These are phyloP conservation scores for Cremastobaeus sp. DNA, from an alignment of 2,888 invertebrate species.

Conservation along the genomic window DNA sequence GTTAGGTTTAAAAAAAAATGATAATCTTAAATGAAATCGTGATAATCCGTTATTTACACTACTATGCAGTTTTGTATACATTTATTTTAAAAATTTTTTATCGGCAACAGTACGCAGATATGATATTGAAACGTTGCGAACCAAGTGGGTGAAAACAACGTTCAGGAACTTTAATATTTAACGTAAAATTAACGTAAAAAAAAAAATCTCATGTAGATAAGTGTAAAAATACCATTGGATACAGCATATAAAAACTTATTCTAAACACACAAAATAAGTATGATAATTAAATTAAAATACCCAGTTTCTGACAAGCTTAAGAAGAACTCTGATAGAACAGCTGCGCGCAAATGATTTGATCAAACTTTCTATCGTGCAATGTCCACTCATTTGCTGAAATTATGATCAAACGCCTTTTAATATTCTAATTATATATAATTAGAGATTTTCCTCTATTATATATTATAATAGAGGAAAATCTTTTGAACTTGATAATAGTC, in stretches of 20 bases:
- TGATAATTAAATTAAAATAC: too few relatives aligned
- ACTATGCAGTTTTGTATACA: constrained; percentile 50
- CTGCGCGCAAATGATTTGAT: too few relatives aligned
- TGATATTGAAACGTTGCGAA: constrained; percentile 33
- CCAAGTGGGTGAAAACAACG: constrained; percentile 8
- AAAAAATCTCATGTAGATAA: constrained; percentile 33
- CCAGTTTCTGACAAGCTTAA: too few relatives aligned
- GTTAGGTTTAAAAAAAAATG: constrained; percentile 70
- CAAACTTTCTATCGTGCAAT: too few relatives aligned
- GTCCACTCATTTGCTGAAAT: too few relatives aligned
- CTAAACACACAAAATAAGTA: too few relatives aligned
- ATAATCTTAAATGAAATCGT: constrained; percentile 25
- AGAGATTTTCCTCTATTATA: too few relatives aligned
- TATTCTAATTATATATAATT: too few relatives aligned
- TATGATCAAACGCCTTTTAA: too few relatives aligned
- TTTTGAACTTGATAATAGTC: too few relatives aligned
- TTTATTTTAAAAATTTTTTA: constrained; percentile 9
- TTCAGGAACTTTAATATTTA: constrained; percentile 26
- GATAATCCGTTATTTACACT: constrained; percentile 56
- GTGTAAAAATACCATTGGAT: constrained; percentile 35
- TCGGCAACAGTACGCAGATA: constrained; percentile 29
- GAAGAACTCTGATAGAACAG: too few relatives aligned
- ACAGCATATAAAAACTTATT: constrained; percentile 15
- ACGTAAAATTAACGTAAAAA: constrained; percentile 14
- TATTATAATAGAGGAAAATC: too few relatives aligned